A percentile compares a stretch with the other conserved stretches of the same genome.
These are phyloP conservation scores for Drosophila chauvacae DNA, from an alignment of 1,140 invertebrate genomes.

Conservation along the genomic window DNA sequence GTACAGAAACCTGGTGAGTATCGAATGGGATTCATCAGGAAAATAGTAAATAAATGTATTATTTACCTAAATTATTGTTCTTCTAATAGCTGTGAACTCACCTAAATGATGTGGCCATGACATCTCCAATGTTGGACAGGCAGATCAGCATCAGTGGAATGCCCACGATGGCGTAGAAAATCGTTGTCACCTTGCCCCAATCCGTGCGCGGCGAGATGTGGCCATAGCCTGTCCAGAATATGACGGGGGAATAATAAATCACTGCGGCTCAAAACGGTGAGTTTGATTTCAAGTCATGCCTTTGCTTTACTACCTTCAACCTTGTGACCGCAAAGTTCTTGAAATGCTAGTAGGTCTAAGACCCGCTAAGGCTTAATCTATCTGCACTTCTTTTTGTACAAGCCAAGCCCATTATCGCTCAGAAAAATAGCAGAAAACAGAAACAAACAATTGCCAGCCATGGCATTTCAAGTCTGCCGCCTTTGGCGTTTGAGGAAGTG, in stretches of 20 bases:
- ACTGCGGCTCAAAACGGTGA: not conserved
- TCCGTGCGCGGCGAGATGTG: conserved; percentile 97
- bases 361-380: conserved; percentile 48
- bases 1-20: conserved; percentile 89
- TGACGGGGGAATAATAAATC: conserved; percentile 10
- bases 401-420: conserved; percentile 61
- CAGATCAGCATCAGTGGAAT: conserved; percentile 97
- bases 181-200: conserved; percentile 96
- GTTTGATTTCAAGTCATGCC: conserved; percentile 12
- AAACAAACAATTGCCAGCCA: conserved; percentile 43
- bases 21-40: not conserved
- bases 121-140: conserved; percentile 97
- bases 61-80: not conserved
- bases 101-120: conserved; percentile 97
- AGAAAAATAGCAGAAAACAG: conserved; percentile 24
- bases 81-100: conserved; percentile 67
- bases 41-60: not conserved
- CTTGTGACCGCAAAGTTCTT: conserved; percentile 46
- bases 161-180: conserved; percentile 97
- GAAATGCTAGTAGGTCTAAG: conserved; percentile 51
- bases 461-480: conserved; percentile 70
- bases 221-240: conserved; percentile 91
- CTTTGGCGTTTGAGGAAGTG: conserved; percentile 60
- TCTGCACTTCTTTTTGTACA: conserved; percentile 20
- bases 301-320: conserved; percentile 43